phyloP scores from a whole-genome alignment of 1,140 invertebrate species.

The Geopemphigus sp. region DNA sequence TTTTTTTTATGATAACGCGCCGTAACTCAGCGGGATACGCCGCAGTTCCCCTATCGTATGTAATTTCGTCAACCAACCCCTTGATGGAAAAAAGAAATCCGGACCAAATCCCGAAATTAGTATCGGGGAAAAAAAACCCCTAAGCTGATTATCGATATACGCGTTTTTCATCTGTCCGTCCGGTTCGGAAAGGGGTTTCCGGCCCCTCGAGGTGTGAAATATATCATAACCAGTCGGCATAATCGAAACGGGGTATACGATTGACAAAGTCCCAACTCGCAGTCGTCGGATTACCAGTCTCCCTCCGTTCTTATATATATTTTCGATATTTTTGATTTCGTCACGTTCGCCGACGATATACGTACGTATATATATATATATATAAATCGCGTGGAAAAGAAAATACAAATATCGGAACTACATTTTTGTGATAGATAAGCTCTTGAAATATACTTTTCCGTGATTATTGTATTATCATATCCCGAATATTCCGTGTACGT shows the following conservation, averaged over 20 bases:
- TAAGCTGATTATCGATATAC: slow-evolving; percentile 43
- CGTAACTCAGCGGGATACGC: slow-evolving; percentile 8
- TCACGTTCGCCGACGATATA: slow-evolving; percentile 20
- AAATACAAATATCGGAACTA: background rate
- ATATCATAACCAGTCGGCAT: slow-evolving; percentile 43
- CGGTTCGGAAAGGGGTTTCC: slow-evolving; percentile 34
- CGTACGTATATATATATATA: too few relatives aligned
- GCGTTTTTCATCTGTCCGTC: slow-evolving; percentile 41
- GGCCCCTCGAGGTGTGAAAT: slow-evolving; percentile 44
- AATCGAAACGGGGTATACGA: slow-evolving; percentile 28
- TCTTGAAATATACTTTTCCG: too few relatives aligned
- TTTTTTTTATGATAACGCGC: slow-evolving; percentile 3
- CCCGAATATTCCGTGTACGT: too few relatives aligned
- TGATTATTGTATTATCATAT: too few relatives aligned
- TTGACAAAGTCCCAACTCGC: slow-evolving; percentile 3
- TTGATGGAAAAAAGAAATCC: slow-evolving; percentile 28
- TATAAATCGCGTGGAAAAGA: too few relatives aligned
- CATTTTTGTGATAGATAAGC: too few relatives aligned
- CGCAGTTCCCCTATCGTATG: background rate
- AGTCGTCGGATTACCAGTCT: slow-evolving; percentile 23
- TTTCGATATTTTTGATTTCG: slow-evolving; percentile 28
- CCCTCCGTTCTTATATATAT: background rate
- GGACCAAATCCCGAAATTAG: slow-evolving; percentile 29
- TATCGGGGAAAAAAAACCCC: slow-evolving; percentile 15
- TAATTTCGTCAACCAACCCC: slow-evolving; percentile 10